phyloP scores from a whole-genome alignment of 2,888 invertebrate genomes.

The Eudasyphora cyanicolor region DNA sequence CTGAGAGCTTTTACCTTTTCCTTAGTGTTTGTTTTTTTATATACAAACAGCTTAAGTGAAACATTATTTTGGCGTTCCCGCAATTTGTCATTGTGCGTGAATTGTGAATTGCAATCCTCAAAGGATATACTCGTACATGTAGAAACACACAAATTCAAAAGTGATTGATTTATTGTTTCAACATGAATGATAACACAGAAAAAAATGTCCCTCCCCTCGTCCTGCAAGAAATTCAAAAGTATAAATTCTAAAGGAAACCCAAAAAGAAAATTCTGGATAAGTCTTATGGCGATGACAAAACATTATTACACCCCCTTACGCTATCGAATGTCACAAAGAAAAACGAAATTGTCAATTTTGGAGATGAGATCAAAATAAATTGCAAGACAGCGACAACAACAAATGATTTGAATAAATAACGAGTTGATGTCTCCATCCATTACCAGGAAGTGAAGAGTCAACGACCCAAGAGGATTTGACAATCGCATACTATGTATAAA shows the following conservation, averaged over 20 bases:
- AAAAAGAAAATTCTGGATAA: neutral
- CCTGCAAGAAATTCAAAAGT: neutral
- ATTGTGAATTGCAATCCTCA: neutral
- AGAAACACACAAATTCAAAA: too few species aligned
- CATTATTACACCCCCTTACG: conserved; percentile 37
- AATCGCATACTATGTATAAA: too few species aligned
- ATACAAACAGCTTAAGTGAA: neutral
- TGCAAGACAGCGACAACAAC: neutral
- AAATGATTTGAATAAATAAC: conserved; percentile 21
- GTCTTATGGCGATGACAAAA: conserved; percentile 18
- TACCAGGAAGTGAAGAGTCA: too few species aligned
- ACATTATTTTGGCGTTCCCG: conserved; percentile 62
- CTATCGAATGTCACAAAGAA: conserved; percentile 14
- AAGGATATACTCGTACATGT: conserved; percentile 35
- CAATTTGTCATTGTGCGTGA: conserved; percentile 56
- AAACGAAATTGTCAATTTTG: conserved; percentile 4
- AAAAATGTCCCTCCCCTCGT: neutral
- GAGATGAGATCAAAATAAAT: conserved; percentile 6
- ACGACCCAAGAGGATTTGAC: too few species aligned
- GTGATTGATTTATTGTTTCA: conserved; percentile 64
- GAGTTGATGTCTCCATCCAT: too few species aligned
- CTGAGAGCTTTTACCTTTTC: neutral
- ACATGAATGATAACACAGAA: conserved; percentile 32
- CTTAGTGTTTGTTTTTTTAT: neutral
- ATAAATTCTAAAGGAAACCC: neutral